Conservation (phyloP, 2,888 invertebrate species). For the Orchesella flavescens region DNA sequence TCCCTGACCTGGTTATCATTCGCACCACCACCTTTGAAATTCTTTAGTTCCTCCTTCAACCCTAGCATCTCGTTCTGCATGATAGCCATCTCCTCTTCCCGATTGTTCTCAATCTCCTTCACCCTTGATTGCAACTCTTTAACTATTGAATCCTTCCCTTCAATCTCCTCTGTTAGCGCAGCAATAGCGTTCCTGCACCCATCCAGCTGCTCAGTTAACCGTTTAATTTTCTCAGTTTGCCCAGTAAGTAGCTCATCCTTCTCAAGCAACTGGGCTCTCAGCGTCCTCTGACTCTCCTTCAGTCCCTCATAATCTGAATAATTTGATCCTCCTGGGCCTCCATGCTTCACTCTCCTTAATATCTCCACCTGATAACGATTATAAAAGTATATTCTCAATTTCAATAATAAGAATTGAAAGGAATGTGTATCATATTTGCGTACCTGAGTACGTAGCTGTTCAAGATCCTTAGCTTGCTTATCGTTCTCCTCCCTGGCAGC, state of each 20-base stretch:
- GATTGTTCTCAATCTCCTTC: slow-evolving; percentile 42
- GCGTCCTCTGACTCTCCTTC: slow-evolving; percentile 28
- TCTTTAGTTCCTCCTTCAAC: slow-evolving; percentile 33
- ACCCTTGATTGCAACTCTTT: slow-evolving; percentile 27
- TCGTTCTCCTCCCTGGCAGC: slow-evolving; percentile 7
- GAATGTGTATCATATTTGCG: too few relatives aligned
- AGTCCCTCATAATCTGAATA: slow-evolving; percentile 50
- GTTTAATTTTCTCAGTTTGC: slow-evolving; percentile 19
- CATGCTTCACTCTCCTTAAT: slow-evolving; percentile 14
- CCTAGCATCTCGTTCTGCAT: slow-evolving; percentile 48
- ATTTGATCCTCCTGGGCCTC: neutral
- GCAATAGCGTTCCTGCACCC: neutral
- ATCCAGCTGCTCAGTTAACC: slow-evolving; percentile 1
- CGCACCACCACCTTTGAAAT: slow-evolving; percentile 14
- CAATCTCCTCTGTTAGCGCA: slow-evolving; percentile 3
- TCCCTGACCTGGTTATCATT: neutral
- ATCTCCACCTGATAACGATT: slow-evolving; percentile 40
- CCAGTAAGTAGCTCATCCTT: slow-evolving; percentile 28
- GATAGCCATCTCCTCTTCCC: slow-evolving; percentile 45
- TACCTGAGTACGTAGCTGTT: slow-evolving; percentile 38
- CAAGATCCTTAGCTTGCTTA: neutral
- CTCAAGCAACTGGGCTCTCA: slow-evolving; percentile 29
- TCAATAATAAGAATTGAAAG: too few relatives aligned
- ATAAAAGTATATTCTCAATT: too few relatives aligned
- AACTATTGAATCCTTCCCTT: slow-evolving; percentile 37